Conservation (phyloP, 2,888 invertebrate genomes). For the Dasysyrphus albostriatus region DNA sequence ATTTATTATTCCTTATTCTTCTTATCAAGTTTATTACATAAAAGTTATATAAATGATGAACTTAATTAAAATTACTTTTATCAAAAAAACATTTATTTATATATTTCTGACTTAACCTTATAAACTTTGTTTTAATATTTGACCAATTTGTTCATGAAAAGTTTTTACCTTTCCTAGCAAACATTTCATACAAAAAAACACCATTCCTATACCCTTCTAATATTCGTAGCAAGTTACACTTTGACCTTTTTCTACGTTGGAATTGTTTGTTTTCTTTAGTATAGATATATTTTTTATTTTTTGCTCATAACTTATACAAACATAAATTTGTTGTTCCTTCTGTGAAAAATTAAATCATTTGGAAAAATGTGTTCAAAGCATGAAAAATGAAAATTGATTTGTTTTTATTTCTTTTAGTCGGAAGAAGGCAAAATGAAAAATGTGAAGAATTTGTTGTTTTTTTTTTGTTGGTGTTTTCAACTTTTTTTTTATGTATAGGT, state of each 20-base stretch:
- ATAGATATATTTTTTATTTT: background rate
- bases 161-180: too few relatives aligned
- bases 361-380: conserved; percentile 45
- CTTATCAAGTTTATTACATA: too few relatives aligned
- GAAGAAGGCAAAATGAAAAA: conserved; percentile 4
- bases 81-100: too few relatives aligned
- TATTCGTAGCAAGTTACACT: background rate
- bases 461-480: background rate
- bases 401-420: conserved; percentile 30
- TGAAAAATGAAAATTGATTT: conserved; percentile 58
- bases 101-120: too few relatives aligned
- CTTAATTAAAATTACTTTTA: too few relatives aligned
- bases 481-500: too few relatives aligned
- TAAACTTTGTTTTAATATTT: too few relatives aligned
- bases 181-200: background rate
- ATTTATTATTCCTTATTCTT: too few relatives aligned
- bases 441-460: background rate
- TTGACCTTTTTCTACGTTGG: background rate
- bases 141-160: too few relatives aligned
- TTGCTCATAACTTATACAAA: background rate
- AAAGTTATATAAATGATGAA: too few relatives aligned
- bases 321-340: conserved; percentile 1
- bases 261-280: background rate
- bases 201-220: too few relatives aligned
- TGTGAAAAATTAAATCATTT: conserved; percentile 35